Conservation (phyloP, 2,113 vertebrate genomes). For the rabbit (Oryctolagus cuniculus) region mOryCun1.1 NC_091444.1:19996501-19997000, state of each 20-base stretch:
- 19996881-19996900: neutral
- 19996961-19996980: neutral
- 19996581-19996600: no score
- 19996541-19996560: no score
- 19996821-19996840: neutral
- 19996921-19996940: neutral
- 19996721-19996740: no score
- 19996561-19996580: no score
- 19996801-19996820: neutral
- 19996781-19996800: neutral
- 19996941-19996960: neutral
- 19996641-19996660: no score
- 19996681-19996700: no score
- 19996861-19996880: neutral
- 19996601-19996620: no score
- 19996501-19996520: no score
- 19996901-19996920: neutral
- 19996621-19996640: no score
- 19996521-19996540: no score
- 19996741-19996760: neutral
- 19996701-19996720: no score
- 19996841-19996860: neutral
- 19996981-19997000: neutral
- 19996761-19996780: neutral
- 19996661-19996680: no score